Evolutionary conservation across 2,113 vertebrate genomes (phyloP), one percentile per base, ranked within the genome.

Genomic region (Nothoprocta perdicaria): DNA sequence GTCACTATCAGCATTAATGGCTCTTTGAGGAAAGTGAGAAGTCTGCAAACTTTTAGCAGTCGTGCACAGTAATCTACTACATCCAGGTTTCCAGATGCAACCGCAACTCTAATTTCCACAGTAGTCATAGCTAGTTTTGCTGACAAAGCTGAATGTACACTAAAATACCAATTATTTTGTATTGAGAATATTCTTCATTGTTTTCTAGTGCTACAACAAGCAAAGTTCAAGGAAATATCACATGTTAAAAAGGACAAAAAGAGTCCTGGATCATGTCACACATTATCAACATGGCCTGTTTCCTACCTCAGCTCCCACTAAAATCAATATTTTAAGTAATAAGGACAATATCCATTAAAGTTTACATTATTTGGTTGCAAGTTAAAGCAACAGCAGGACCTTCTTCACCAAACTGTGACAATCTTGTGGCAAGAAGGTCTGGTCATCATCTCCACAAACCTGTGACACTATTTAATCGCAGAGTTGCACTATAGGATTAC

Each of bases 21-120:
- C 45, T 12, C 35, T 86, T 88, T 82, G 71, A 80, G 92, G 78
- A 94, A 92, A 83, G 61, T 26, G 62, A 63, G 83, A 92, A 57
- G 4, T 69, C 41, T 35, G 40, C 38, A 48, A 90, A 78, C n/a
- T 77, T 75, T 68, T 57, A 83, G 73, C 71, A 85, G 29, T 83
- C 61, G 78, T 4, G 12, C 65, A 52, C 21, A 33, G 79, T 9
- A 61, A 84, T 46, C 57, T 63, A 62, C 41, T n/a, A 57, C 45
- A 53, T 86, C 31, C 23, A 4, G 45, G 87, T 89, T 91, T 95
- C 84, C 75, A 92, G 95, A 84, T 79, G 60, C 80, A 92, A 89
- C 82, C 40, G 50, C 40, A 87, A 91, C 31, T 29, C 82, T 0
- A 55, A 96, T 94, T 88, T 93, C 93, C 19, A 15, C 58, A 91